Evolutionary conservation across 2,113 vertebrate genomes (phyloP), one percentile per base, ranked within the genome.

Genomic region (Dipodomys stephensi): DNA sequence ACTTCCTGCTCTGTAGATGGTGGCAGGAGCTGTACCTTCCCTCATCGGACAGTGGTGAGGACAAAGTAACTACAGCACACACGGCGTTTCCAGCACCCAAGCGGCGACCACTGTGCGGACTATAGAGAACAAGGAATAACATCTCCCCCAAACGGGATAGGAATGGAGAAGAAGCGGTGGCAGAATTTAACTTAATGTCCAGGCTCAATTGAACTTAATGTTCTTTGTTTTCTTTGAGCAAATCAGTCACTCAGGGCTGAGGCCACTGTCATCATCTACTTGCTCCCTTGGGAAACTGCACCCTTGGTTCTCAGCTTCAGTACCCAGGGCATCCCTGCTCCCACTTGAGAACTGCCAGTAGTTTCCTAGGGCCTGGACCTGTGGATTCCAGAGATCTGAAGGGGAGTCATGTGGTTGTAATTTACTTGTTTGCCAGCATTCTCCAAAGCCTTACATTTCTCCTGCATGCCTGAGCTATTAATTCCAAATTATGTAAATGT

Each of bases 151-250:
- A 39, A 0, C 15, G 57, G 12, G 20, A 12, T 62, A 83, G 25
- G 82, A 57, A 72, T 5, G 5, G 62, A 88, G 77, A 86, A 35
- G 67, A 72, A 39, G 39, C 62, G 64, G 46, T 3, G 1, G 11
- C 32, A 60, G 6, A 62, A 83, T 77, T 72, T 77, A 27, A 68
- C 7, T 88, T 80, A 35, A 65, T 22, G 88, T n/a, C 35, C 35
- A 39, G 35, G 35, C 35, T 39, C 35, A 62, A 83, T 77, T 72
- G 72, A 27, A 68, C 7, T 88, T 80, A 35, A 65, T 22, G 88
- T n/a, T 18, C 67, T 93, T 87, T 73, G 64, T 35, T 91, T 90
- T 39, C 73, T 93, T 78, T 39, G 28, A 57, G 46, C 27, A 92
- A 93, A 60, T n/a, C 77, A 65, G 88, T 73, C 25, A 22, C n/a